Evolutionary conservation across 2,888 invertebrate genomes (phyloP).

Genomic region (Agonum fuliginosum): DNA sequence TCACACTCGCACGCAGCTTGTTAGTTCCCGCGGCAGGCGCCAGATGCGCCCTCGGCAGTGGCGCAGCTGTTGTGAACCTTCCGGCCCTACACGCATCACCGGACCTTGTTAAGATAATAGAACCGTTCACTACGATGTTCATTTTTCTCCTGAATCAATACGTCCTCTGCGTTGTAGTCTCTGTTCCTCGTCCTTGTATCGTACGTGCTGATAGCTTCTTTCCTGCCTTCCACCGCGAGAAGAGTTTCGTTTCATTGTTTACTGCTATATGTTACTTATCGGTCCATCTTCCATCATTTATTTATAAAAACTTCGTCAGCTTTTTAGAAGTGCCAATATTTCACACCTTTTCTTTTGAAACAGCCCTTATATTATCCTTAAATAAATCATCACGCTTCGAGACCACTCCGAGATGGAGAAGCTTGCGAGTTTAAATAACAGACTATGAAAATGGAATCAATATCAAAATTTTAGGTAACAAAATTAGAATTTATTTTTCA

Average conservation of each 20-base stretch:
- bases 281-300: neutral
- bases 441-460: no score
- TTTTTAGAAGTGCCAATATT: neutral
- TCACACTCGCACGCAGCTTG: neutral
- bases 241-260: slow-evolving; percentile 12
- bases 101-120: slow-evolving; percentile 41
- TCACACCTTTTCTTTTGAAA: no score
- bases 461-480: no score
- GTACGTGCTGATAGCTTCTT: slow-evolving; percentile 38
- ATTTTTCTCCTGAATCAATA: slow-evolving; percentile 35
- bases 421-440: no score
- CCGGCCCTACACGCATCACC: slow-evolving; percentile 5
- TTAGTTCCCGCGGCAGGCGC: slow-evolving; percentile 10
- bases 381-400: no score
- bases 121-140: slow-evolving; percentile 40
- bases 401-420: no score
- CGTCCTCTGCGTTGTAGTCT: neutral
- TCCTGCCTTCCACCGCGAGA: neutral
- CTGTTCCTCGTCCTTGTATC: slow-evolving; percentile 24
- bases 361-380: no score
- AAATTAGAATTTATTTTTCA: neutral
- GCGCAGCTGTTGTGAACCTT: neutral
- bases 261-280: no score
- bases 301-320: neutral
- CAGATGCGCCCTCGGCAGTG: slow-evolving; percentile 11